Conservation (phyloP, 2,113 vertebrate genomes). For the Thymallus thymallus region DNA sequence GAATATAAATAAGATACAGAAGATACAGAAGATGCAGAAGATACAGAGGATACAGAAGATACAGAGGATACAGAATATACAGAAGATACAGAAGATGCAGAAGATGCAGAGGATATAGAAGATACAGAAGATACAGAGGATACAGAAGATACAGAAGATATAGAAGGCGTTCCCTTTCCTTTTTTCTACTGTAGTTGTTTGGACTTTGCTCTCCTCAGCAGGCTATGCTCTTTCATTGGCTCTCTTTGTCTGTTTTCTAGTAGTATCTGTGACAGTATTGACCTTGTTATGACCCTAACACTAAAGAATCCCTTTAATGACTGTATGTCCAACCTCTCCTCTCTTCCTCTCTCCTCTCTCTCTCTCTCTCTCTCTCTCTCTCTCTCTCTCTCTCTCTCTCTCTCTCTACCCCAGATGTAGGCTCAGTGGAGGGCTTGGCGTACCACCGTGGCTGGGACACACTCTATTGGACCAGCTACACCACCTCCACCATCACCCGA, state of each 20-base stretch:
- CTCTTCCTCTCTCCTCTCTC: neutral
- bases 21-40: no score
- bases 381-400: no score
- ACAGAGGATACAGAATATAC: no score
- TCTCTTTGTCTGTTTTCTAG: neutral
- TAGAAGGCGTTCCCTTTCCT: neutral
- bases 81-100: no score
- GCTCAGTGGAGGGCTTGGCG: slow-evolving; percentile 92
- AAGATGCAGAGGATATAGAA: no score
- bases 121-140: no score
- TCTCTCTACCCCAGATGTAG: slow-evolving; percentile 78
- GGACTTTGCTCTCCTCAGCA: neutral
- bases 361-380: no score
- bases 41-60: no score
- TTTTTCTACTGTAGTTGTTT: slow-evolving; percentile 4
- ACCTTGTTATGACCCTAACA: slow-evolving; percentile 4
- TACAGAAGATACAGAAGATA: no score
- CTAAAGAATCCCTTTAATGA: neutral
- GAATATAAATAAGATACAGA: no score
- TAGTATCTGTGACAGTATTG: neutral
- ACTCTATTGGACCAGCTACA: slow-evolving; percentile 97
- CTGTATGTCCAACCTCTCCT: neutral
- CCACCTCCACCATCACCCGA: slow-evolving; percentile 92
- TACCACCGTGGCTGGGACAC: slow-evolving; percentile 96
- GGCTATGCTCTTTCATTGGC: neutral